These are phyloP conservation scores for Griposia aprilina DNA, from an alignment of 2,888 invertebrate genomes.

Conservation along the genomic window DNA sequence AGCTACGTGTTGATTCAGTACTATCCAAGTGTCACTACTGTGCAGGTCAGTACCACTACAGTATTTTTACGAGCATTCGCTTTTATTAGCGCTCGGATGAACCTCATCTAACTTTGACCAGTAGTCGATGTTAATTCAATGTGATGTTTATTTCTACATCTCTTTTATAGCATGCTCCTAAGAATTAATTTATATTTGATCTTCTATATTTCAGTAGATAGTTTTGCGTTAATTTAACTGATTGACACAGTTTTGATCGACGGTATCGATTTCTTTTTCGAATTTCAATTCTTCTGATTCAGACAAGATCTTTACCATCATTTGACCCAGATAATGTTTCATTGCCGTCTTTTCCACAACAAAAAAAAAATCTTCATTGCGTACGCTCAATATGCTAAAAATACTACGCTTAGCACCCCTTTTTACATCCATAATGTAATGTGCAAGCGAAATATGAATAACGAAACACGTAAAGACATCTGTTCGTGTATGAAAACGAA, in stretches of 20 bases:
- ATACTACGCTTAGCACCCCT: constrained; percentile 54
- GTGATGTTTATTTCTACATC: background rate
- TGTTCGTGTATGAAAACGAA: constrained; percentile 81
- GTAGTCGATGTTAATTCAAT: constrained; percentile 8
- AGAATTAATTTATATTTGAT: too few species aligned
- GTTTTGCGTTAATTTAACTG: background rate
- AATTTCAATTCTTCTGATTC: background rate
- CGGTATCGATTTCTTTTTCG: too few species aligned
- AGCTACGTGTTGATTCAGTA: constrained; percentile 10
- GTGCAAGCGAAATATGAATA: constrained; percentile 86
- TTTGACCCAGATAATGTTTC: background rate
- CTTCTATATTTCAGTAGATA: background rate
- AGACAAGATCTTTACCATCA: too few species aligned
- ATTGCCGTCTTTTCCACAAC: background rate
- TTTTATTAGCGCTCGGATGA: constrained; percentile 3
- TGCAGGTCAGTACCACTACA: background rate
- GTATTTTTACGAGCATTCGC: constrained; percentile 30
- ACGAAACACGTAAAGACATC: constrained; percentile 86
- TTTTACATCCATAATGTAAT: constrained; percentile 75
- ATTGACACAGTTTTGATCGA: background rate
- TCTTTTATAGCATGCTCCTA: background rate
- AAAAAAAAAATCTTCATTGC: constrained; percentile 58
- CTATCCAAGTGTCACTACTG: constrained; percentile 5
- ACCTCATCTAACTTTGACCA: constrained; percentile 8
- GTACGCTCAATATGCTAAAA: constrained; percentile 63